These are phyloP conservation scores for Apogon talboti DNA, from an alignment of 2,797 vertebrate species.

Conservation along the genomic window DNA sequence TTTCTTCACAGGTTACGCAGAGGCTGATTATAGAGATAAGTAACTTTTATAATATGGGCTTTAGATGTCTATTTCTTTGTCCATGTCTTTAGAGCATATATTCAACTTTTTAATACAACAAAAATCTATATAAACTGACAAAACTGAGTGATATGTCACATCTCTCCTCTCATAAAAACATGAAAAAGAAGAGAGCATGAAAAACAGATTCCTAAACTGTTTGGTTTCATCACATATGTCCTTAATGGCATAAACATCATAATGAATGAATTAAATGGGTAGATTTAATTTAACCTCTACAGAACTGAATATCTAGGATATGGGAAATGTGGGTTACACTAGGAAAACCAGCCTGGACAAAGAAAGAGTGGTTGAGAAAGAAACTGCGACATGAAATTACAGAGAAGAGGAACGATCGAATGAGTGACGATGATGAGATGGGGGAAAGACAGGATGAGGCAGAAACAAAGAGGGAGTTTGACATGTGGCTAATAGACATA, in stretches of 20 bases:
- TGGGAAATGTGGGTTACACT: conserved; percentile 30
- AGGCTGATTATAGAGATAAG: neutral
- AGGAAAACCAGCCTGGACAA: conserved; percentile 28
- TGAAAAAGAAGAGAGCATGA: too few relatives aligned
- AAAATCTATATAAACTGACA: too few relatives aligned
- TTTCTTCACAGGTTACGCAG: neutral
- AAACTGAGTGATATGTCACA: too few relatives aligned
- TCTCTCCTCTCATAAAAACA: too few relatives aligned
- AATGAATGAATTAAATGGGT: too few relatives aligned
- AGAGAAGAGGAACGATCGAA: conserved; percentile 50
- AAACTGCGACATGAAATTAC: conserved; percentile 30
- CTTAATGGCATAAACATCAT: too few relatives aligned
- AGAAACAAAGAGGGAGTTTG: conserved; percentile 74
- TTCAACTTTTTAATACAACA: too few relatives aligned
- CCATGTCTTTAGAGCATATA: too few relatives aligned
- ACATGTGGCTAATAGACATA: conserved; percentile 98
- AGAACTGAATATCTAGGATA: conserved; percentile 10
- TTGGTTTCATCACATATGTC: too few relatives aligned
- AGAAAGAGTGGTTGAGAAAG: conserved; percentile 23
- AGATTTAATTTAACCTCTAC: neutral
- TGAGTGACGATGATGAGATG: conserved; percentile 46
- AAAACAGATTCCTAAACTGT: too few relatives aligned
- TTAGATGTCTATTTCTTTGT: too few relatives aligned
- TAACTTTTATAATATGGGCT: too few relatives aligned
- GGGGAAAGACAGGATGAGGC: conserved; percentile 47